Conservation (phyloP, 35 echinoderm and acorn worm genomes). For the Holothuria glaberrima region DNA sequence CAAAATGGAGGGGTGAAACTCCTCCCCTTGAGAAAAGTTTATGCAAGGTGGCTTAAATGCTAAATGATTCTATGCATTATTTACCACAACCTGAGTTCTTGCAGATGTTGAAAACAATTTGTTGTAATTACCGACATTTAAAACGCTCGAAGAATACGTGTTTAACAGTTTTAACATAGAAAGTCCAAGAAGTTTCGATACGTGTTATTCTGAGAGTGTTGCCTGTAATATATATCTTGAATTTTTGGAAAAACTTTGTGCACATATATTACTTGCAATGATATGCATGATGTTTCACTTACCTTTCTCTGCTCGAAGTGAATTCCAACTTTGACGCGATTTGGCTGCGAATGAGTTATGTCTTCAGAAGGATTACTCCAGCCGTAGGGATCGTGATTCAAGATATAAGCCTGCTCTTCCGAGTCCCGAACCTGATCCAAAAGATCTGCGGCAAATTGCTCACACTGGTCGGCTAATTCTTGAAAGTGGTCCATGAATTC, state of each 20-base stretch:
- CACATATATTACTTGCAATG: background rate
- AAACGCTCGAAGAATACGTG: too few species aligned
- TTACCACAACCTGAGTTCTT: too few species aligned
- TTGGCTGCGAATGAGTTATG: slow-evolving; percentile 68
- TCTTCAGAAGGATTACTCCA: slow-evolving; percentile 88
- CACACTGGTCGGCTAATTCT: slow-evolving; percentile 89
- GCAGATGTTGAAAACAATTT: too few species aligned
- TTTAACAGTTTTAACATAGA: too few species aligned
- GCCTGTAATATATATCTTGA: background rate
- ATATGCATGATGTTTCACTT: background rate
- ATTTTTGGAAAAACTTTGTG: background rate
- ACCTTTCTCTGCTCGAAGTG: slow-evolving; percentile 99
- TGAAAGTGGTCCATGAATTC: slow-evolving; percentile 97
- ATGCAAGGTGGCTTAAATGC: too few species aligned
- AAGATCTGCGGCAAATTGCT: slow-evolving; percentile 91
- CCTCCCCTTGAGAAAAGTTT: too few species aligned
- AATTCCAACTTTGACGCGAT: slow-evolving; percentile 92
- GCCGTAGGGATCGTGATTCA: slow-evolving; percentile 95
- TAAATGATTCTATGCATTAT: too few species aligned
- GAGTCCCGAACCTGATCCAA: slow-evolving; percentile 91
- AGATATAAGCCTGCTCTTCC: slow-evolving; percentile 79
- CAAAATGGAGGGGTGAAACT: too few species aligned
- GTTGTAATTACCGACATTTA: too few species aligned
- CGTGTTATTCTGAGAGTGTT: background rate
- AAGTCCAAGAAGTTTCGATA: too few species aligned